Conservation (phyloP, 2,797 vertebrate genomes). For the Parauchenoglanis ngamensis region DNA sequence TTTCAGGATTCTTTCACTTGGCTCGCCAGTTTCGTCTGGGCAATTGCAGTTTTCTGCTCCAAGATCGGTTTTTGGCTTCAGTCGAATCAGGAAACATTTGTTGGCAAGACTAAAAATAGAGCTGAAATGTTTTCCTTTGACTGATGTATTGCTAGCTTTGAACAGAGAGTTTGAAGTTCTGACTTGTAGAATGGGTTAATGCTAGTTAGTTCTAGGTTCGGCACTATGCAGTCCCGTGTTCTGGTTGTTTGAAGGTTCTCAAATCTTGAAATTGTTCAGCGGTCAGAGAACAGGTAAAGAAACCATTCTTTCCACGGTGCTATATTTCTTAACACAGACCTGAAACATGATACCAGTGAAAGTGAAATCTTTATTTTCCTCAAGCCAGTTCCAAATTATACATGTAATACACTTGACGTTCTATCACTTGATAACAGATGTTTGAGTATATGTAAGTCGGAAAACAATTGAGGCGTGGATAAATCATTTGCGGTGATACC, state of each 20-base stretch:
- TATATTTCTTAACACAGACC: not conserved
- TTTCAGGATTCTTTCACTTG: conserved; percentile 34
- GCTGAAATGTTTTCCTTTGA: not conserved
- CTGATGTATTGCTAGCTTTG: not conserved
- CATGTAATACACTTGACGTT: not conserved
- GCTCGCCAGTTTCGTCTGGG: conserved; percentile 18
- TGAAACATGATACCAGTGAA: not conserved
- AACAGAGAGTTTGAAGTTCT: not conserved
- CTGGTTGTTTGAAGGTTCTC: not conserved
- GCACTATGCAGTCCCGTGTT: not conserved
- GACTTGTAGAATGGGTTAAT: not conserved
- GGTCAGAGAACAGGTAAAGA: not conserved
- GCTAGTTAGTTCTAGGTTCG: not conserved
- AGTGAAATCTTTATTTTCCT: not conserved
- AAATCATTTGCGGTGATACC: not conserved
- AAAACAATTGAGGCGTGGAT: not conserved
- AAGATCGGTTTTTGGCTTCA: conserved; percentile 15
- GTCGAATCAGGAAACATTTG: not conserved
- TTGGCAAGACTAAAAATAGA: not conserved
- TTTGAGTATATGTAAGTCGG: not conserved
- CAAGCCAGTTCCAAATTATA: not conserved
- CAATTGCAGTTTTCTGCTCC: conserved; percentile 31
- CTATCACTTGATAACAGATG: not conserved
- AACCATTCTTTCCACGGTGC: not conserved
- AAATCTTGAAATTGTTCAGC: not conserved